Evolutionary conservation across 2,888 invertebrate genomes (phyloP), one percentile per base, ranked within the genome.

Genomic region (Eupithecia tripunctaria): DNA sequence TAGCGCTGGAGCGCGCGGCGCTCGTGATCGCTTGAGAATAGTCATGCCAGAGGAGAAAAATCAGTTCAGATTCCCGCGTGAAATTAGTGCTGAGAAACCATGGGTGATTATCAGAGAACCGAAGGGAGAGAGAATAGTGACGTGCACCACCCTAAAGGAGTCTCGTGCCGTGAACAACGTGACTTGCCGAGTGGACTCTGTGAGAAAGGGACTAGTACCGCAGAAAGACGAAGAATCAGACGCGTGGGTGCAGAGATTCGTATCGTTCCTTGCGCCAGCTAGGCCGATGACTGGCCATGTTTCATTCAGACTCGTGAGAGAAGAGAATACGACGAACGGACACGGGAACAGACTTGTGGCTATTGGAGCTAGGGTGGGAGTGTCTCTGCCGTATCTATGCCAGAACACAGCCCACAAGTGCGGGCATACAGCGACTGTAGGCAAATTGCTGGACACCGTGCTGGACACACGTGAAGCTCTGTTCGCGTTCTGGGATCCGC

Each of bases 401-500:
- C 96, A 97, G 87, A 96, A 96, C 14, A 95, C 95, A 51, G 90
- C 95, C 32, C 36, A 76, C 36, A 95, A 96, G 81, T 95, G 95
- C 89, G 95, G 96, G 81, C 95, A 96, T 77, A 95, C 96, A 67
- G 95, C 95, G 1, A 92, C 96, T 4, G 95, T 96, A 7, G 95
- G 95, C 27, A 95, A 96, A 83, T 86, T 96, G 66, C 90, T 96
- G 81, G 96, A 96, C 56, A 96, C 96, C 0, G 96, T 97, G 51
- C 86, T 97, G 79, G 97, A 97, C 83, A 97, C 97, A 80, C 95
- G 97, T 59, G 97, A 98, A 85, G 97, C 97, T 0, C 91, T 98
- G 1, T 98, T 98, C 84, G 95, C 96, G 7, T 96, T 96, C 84
- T 97, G 97, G 97, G 98, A 98, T 85, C 98, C 98, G 7, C 86